These are phyloP conservation scores for Ischnus inquisitorius DNA, from an alignment of 2,888 invertebrate species.

Conservation along the genomic window DNA sequence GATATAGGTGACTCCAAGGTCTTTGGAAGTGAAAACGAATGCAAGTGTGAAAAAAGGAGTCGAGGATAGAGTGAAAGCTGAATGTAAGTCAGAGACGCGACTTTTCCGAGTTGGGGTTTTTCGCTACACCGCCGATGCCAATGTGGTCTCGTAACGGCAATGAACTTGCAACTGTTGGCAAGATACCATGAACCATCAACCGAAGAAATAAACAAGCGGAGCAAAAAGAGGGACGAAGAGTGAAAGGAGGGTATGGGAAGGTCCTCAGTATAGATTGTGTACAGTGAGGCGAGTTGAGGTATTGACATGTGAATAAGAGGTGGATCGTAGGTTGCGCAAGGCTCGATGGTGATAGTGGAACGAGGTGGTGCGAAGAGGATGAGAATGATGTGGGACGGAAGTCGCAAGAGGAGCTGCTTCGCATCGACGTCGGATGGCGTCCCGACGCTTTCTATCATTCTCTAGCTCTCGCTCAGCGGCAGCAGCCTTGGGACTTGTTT, in stretches of 20 bases:
- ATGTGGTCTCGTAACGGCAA: conserved; percentile 11
- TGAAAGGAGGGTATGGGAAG: not conserved
- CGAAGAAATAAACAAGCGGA: conserved; percentile 12
- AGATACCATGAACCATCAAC: not conserved
- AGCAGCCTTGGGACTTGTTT: conserved; percentile 27
- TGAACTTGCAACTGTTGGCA: conserved; percentile 39
- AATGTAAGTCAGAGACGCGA: not conserved
- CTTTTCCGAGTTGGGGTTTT: conserved; percentile 6
- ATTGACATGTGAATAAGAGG: conserved; percentile 76
- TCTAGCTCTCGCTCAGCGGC: conserved; percentile 18
- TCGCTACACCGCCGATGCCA: not conserved
- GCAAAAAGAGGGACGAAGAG: conserved; percentile 12
- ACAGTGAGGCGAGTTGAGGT: conserved; percentile 67
- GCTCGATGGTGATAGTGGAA: not conserved
- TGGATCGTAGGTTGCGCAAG: conserved; percentile 67
- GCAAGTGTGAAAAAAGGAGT: not conserved
- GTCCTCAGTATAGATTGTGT: conserved; percentile 48
- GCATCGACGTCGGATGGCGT: conserved; percentile 66
- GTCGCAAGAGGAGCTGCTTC: conserved; percentile 69
- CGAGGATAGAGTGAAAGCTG: conserved; percentile 15
- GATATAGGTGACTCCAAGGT: not conserved
- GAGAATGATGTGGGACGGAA: conserved; percentile 57
- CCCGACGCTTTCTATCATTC: conserved; percentile 67
- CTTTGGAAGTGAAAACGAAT: not conserved
- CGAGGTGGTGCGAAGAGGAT: not conserved